phyloP scores from a whole-genome alignment of 2,888 invertebrate genomes.

The Conomelus anceps region DNA sequence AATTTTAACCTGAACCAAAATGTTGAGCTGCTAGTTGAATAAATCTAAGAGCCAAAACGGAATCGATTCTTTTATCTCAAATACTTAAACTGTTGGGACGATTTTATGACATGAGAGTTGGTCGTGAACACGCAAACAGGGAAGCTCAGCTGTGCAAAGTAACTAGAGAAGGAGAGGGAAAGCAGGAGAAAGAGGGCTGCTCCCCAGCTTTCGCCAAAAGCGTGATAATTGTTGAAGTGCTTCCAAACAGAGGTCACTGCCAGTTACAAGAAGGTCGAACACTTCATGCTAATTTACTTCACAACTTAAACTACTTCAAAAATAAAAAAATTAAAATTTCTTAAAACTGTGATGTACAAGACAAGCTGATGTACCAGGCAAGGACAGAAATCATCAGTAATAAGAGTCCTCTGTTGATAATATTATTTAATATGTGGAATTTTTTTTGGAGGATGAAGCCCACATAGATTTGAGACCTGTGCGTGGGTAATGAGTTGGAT shows the following conservation, averaged over 20 bases:
- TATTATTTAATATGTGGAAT: no score
- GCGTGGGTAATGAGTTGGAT: no score
- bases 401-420: no score
- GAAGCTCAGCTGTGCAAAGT: not conserved
- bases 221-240: not conserved
- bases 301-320: not conserved
- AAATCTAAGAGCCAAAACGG: not conserved
- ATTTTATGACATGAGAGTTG: not conserved
- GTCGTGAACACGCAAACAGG: not conserved
- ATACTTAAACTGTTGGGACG: not conserved
- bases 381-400: no score
- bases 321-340: no score
- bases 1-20: no score
- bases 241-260: not conserved
- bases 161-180: not conserved
- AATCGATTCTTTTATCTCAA: not conserved
- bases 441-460: no score
- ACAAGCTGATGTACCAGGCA: no score
- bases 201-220: not conserved
- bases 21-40: no score
- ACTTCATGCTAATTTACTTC: not conserved
- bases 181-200: not conserved
- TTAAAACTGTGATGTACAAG: no score
- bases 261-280: not conserved
- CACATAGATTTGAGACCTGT: no score